Conservation (phyloP, 2,797 vertebrate species). For the Alosa sapidissima region DNA sequence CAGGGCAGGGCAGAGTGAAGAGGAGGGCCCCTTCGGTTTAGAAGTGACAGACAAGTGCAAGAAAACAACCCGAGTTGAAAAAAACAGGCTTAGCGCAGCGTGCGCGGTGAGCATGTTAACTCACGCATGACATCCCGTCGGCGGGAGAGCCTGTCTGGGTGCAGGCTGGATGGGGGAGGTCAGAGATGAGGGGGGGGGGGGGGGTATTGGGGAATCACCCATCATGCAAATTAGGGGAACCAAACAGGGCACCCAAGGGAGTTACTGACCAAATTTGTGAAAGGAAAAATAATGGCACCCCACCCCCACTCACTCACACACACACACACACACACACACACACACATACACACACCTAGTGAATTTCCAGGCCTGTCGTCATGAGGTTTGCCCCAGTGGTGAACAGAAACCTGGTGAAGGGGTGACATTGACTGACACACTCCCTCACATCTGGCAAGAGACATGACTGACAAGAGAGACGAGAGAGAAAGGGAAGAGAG, state of each 20-base stretch:
- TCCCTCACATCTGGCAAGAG: not conserved
- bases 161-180: not conserved
- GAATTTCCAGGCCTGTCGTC: not conserved
- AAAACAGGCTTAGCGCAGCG: not conserved
- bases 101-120: not conserved
- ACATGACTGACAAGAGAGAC: not conserved
- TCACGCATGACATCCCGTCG: not conserved
- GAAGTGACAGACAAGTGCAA: not conserved
- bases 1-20: not conserved
- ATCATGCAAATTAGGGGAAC: conserved; percentile 46
- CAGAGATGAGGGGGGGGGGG: not conserved
- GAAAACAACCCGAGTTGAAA: not conserved
- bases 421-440: conserved; percentile 5
- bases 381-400: conserved; percentile 8
- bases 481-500: not conserved
- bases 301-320: not conserved
- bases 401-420: conserved; percentile 1
- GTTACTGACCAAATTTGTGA: not conserved
- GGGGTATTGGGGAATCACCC: not conserved
- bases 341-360: not conserved
- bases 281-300: not conserved
- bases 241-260: not conserved
- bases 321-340: not conserved
- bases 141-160: not conserved
- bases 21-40: not conserved